phyloP scores from a whole-genome alignment of 2,113 vertebrate genomes.

The Microtus pennsylvanicus region DNA sequence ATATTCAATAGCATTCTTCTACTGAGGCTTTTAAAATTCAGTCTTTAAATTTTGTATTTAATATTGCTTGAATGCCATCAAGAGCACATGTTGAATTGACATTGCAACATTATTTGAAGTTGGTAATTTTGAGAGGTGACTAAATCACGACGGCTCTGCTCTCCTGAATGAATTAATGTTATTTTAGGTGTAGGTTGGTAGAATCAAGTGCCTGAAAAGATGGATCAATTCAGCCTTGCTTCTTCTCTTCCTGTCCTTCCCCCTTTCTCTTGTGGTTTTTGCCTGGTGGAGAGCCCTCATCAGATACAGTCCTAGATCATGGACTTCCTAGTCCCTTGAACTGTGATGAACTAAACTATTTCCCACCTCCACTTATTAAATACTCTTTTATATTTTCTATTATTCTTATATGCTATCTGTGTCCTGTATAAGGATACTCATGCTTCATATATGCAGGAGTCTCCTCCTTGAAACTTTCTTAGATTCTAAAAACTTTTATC shows the following conservation, averaged over 20 bases:
- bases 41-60: constrained; percentile 25
- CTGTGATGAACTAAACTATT: constrained; percentile 17
- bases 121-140: not conserved
- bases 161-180: not conserved
- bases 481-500: constrained; percentile 23
- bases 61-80: not conserved
- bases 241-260: not conserved
- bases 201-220: not conserved
- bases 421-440: not conserved
- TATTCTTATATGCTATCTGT: constrained; percentile 28
- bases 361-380: constrained; percentile 46
- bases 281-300: not conserved
- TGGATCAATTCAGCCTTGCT: not conserved
- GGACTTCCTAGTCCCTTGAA: not conserved
- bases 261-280: not conserved
- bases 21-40: constrained; percentile 33
- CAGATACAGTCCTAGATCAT: not conserved
- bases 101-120: not conserved
- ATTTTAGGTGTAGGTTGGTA: not conserved
- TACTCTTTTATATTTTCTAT: constrained; percentile 6
- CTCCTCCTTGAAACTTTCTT: constrained; percentile 28
- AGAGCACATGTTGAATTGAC: not conserved
- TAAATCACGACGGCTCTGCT: not conserved
- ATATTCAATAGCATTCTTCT: constrained; percentile 34
- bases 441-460: not conserved